Conservation (phyloP, 2,797 vertebrate species). For the Forpus xanthops region DNA sequence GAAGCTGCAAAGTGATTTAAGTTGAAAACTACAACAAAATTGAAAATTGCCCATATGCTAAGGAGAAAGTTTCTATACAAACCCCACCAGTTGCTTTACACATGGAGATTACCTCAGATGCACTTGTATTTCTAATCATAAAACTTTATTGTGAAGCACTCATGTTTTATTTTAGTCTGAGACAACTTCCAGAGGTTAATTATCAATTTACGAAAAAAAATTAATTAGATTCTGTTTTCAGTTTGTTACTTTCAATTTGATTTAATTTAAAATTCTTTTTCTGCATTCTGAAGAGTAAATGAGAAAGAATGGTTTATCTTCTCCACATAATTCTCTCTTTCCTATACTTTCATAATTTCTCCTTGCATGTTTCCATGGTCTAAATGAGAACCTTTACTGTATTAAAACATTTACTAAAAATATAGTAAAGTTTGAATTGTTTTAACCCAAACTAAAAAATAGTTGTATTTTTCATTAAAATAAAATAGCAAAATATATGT, state of each 20-base stretch:
- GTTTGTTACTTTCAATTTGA: neutral
- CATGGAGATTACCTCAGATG: neutral
- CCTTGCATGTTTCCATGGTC: neutral
- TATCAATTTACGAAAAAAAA: neutral
- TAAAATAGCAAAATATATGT: neutral
- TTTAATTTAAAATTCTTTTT: neutral
- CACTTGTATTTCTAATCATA: neutral
- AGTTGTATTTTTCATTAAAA: neutral
- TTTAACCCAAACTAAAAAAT: neutral
- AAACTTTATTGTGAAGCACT: neutral
- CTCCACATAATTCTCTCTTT: conserved; percentile 14
- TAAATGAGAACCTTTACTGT: neutral
- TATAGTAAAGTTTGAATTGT: neutral
- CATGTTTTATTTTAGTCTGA: neutral
- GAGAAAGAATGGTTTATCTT: neutral
- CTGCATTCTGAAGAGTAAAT: neutral
- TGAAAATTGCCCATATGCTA: neutral
- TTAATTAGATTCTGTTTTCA: neutral
- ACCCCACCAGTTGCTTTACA: neutral
- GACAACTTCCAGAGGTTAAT: neutral
- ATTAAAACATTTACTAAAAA: neutral
- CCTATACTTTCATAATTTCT: neutral
- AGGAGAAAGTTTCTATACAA: neutral
- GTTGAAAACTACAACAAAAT: neutral
- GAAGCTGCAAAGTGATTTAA: neutral